Percentiles rank a stretch among this genome's conserved stretches.
Evolutionary conservation across 92 coral and sea anemone species (phyloP).

Genomic region (Virgularia gustaviana): DNA sequence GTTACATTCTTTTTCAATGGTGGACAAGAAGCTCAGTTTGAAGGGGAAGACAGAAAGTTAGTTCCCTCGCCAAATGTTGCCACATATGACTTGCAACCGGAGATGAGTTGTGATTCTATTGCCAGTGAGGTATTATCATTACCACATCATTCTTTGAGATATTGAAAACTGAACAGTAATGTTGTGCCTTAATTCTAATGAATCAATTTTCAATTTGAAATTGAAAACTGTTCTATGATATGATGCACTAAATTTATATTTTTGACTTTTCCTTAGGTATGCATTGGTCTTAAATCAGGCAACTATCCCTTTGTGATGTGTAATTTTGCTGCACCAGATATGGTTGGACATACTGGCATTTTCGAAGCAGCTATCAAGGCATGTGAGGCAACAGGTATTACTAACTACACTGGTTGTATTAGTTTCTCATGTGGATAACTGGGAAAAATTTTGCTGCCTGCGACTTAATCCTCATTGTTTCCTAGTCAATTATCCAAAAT

Average conservation of each 20-base stretch:
- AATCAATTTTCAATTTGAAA: neutral
- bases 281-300: slow-evolving; percentile 65
- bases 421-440: neutral
- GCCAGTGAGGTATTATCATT: slow-evolving; percentile 72
- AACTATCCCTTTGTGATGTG: slow-evolving; percentile 96
- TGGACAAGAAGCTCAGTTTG: slow-evolving; percentile 85
- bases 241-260: no score
- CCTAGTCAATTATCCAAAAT: no score
- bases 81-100: slow-evolving; percentile 84
- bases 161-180: neutral
- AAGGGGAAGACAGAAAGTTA: slow-evolving; percentile 74
- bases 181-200: neutral
- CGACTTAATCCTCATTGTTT: no score
- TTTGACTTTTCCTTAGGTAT: slow-evolving; percentile 43
- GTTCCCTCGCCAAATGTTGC: slow-evolving; percentile 95
- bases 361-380: slow-evolving; percentile 90
- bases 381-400: slow-evolving; percentile 82
- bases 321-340: slow-evolving; percentile 98
- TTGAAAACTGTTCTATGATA: neutral
- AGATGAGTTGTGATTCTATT: slow-evolving; percentile 80
- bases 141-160: neutral
- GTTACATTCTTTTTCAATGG: slow-evolving; percentile 99
- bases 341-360: slow-evolving; percentile 98
- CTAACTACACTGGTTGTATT: neutral
- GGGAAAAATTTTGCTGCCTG: no score